These are phyloP conservation scores for Plestiodon gilberti DNA, from an alignment of 2,113 vertebrate species.

Conservation along the genomic window DNA sequence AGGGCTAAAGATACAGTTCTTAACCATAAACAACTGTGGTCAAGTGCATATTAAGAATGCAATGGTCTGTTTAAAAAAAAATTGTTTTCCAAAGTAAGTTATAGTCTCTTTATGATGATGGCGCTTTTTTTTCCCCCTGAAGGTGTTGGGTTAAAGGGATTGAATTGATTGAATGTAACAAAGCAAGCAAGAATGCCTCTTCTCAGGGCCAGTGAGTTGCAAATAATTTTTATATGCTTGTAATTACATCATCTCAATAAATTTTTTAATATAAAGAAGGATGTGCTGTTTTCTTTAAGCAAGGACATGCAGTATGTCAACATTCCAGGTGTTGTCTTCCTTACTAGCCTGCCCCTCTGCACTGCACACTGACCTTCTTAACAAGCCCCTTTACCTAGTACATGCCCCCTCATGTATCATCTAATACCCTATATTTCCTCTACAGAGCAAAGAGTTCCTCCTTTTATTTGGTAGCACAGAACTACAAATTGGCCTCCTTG, in stretches of 20 bases:
- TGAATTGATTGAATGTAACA: constrained; percentile 84
- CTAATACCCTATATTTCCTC: too few relatives aligned
- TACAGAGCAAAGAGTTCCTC: too few relatives aligned
- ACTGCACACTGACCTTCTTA: neutral
- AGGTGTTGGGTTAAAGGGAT: constrained; percentile 80
- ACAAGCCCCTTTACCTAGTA: neutral
- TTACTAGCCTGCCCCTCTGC: neutral
- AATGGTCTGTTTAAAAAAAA: constrained; percentile 31
- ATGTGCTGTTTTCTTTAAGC: neutral
- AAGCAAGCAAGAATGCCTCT: constrained; percentile 78
- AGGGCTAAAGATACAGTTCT: constrained; percentile 26
- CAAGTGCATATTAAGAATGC: constrained; percentile 61
- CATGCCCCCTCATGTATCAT: too few relatives aligned
- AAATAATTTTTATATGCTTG: constrained; percentile 86
- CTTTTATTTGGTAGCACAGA: too few relatives aligned
- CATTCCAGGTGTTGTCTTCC: constrained; percentile 51
- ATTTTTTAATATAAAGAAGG: constrained; percentile 76
- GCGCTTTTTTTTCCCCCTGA: constrained; percentile 66
- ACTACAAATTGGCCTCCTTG: too few relatives aligned
- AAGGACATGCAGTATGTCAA: neutral
- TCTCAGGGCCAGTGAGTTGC: constrained; percentile 87
- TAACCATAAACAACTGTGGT: constrained; percentile 59
- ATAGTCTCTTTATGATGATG: constrained; percentile 69
- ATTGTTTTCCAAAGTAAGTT: constrained; percentile 66
- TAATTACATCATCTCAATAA: constrained; percentile 88